Conservation (phyloP, 2,113 vertebrate species). For the Motacilla alba region DNA sequence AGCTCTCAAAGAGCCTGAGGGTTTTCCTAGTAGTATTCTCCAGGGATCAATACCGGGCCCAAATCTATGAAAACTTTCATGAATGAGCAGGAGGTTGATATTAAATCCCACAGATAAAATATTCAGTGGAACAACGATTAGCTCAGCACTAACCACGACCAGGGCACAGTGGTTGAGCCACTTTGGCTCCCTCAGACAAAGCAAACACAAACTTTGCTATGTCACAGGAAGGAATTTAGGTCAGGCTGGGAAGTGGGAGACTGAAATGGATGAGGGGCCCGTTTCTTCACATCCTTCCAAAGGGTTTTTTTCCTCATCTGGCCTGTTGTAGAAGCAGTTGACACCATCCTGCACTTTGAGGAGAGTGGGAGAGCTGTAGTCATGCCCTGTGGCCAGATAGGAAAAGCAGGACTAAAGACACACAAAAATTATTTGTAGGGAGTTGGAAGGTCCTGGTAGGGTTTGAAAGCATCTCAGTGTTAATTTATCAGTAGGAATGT, state of each 20-base stretch:
- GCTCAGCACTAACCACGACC: neutral
- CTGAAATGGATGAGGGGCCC: neutral
- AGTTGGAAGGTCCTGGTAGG: neutral
- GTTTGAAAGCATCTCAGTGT: neutral
- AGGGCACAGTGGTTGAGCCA: neutral
- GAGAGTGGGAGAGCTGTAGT: neutral
- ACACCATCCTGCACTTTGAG: neutral
- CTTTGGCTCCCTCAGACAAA: neutral
- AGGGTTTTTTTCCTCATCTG: neutral
- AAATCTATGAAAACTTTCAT: neutral
- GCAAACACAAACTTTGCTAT: neutral
- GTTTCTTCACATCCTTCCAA: neutral
- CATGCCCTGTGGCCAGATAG: neutral
- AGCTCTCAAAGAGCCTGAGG: neutral
- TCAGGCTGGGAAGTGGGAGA: neutral
- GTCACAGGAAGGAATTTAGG: neutral
- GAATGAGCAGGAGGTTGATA: neutral
- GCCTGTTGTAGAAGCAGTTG: neutral
- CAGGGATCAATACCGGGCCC: neutral
- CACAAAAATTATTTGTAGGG: neutral
- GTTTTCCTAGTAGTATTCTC: neutral
- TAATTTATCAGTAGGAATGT: neutral
- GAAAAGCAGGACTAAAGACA: neutral
- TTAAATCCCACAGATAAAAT: neutral
- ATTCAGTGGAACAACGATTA: neutral